Base-by-base conservation (phyloP, 2,797 vertebrate genomes). In the Syngnathus acus region DNA sequence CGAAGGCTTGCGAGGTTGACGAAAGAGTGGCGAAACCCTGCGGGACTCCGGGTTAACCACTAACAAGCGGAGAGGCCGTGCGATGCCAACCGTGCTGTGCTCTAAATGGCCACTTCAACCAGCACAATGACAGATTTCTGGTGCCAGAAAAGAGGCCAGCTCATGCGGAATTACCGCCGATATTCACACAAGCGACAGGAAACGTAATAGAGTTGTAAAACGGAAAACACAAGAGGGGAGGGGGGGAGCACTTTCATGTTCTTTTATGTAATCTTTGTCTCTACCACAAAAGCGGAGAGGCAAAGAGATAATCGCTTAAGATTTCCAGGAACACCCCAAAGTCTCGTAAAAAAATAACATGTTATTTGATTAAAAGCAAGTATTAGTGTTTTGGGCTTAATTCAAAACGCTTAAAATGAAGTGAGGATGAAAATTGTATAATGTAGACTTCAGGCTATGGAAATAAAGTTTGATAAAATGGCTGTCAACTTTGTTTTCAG, bases 41-140 rank as follows among this genome's bases (percentile, higher is more conserved):
- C 67, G 71, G 82, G 82, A 83, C 81, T 65, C 63, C 59, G 81
- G 84, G 86, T 86, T 88, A 86, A 87, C 87, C 90, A 75, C 88
- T 84, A 85, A 86, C 74, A 76, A 79, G 79, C 77, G 71, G 66
- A 71, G 78, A 71, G 78, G 74, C 76, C 80, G 86, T 84, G 81
- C 86, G 83, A 61, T 47, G 58, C 75, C 54, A 82, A 85, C 84
- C 86, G 65, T 70, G 59, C 78, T 70, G 74, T 21, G 68, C 78
- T 85, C 81, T 83, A 81, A 83, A 79, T 76, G 66, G 71, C 77
- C 58, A 53, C 76, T 70, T 64, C 42, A 32, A 79, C 83, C 83
- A 84, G 78, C 72, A 62, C 72, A 72, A 68, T 78, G 84, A 86
- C 69, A 78, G 81, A 83, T 73, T 54, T 43, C 53, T 70, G 76